phyloP scores from a whole-genome alignment of 2,888 invertebrate species.

The Eubasilissa splendida region DNA sequence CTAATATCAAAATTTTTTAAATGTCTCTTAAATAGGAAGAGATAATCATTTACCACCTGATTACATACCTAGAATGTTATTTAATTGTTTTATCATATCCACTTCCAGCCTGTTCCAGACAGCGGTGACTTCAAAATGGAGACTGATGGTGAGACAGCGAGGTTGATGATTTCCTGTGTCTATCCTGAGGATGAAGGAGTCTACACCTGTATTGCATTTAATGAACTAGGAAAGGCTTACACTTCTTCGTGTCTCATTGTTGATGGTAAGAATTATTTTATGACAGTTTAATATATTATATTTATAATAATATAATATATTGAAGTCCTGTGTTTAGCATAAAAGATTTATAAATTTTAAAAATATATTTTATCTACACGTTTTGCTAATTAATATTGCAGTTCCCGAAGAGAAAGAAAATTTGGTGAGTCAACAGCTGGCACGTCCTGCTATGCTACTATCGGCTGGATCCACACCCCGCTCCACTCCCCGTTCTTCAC shows the following conservation, averaged over 20 bases:
- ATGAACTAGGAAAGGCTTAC: slow-evolving; percentile 85
- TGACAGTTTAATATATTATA: too few relatives aligned
- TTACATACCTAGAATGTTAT: too few relatives aligned
- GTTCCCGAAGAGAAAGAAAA: slow-evolving; percentile 90
- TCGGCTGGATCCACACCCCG: slow-evolving; percentile 77
- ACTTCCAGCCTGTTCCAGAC: slow-evolving; percentile 75
- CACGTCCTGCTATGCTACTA: slow-evolving; percentile 77
- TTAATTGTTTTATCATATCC: neutral
- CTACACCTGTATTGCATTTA: slow-evolving; percentile 88
- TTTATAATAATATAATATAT: too few relatives aligned
- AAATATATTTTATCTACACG: too few relatives aligned
- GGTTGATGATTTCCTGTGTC: slow-evolving; percentile 81
- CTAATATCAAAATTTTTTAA: too few relatives aligned
- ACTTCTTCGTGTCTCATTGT: slow-evolving; percentile 90
- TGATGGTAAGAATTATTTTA: slow-evolving; percentile 75
- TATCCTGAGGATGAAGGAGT: slow-evolving; percentile 93
- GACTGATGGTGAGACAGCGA: slow-evolving; percentile 80
- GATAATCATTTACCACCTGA: too few relatives aligned
- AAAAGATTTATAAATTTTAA: too few relatives aligned
- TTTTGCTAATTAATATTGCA: slow-evolving; percentile 60
- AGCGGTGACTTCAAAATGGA: slow-evolving; percentile 78
- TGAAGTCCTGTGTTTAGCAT: too few relatives aligned
- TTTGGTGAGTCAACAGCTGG: slow-evolving; percentile 78
- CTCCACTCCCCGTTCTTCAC: slow-evolving; percentile 81
- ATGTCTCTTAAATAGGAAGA: too few relatives aligned